Percentiles rank a stretch among this genome's conserved stretches.
Conservation (phyloP, 1,140 invertebrate species). For the Holotrichia oblita region DNA sequence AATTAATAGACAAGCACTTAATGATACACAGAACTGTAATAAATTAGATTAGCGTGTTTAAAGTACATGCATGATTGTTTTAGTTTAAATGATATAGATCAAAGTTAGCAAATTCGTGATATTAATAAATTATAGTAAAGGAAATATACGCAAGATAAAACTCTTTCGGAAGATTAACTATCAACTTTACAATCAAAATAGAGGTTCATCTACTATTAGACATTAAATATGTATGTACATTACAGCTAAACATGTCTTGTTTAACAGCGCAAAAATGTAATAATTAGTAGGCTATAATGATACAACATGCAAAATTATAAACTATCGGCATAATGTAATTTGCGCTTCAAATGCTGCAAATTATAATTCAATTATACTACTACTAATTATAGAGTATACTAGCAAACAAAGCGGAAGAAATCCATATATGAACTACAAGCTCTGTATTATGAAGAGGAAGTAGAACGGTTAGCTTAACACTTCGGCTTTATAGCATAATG, state of each 20-base stretch:
- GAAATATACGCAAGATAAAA: too few species aligned
- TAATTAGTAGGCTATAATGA: not conserved
- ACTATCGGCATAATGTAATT: constrained; percentile 8
- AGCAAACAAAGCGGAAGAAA: constrained; percentile 27
- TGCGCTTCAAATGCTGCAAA: not conserved
- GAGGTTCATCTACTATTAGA: too few species aligned
- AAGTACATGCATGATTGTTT: too few species aligned
- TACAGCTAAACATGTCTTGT: not conserved
- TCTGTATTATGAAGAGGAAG: constrained; percentile 15
- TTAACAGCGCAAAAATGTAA: not conserved
- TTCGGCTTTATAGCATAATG: not conserved
- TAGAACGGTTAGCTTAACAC: constrained; percentile 7
- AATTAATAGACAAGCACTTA: too few species aligned
- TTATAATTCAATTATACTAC: constrained; percentile 26
- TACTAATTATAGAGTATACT: not conserved
- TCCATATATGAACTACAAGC: not conserved
- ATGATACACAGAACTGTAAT: too few species aligned
- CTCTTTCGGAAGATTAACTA: too few species aligned
- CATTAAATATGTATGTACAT: too few species aligned
- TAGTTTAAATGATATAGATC: too few species aligned
- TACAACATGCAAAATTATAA: not conserved
- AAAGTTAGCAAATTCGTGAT: too few species aligned
- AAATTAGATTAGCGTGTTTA: too few species aligned
- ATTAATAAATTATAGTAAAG: too few species aligned
- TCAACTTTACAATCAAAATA: too few species aligned